A percentile compares a stretch with the other conserved stretches of the same genome.
phyloP scores from a whole-genome alignment of 2,888 invertebrate genomes.

The Diarsia mendica region DNA sequence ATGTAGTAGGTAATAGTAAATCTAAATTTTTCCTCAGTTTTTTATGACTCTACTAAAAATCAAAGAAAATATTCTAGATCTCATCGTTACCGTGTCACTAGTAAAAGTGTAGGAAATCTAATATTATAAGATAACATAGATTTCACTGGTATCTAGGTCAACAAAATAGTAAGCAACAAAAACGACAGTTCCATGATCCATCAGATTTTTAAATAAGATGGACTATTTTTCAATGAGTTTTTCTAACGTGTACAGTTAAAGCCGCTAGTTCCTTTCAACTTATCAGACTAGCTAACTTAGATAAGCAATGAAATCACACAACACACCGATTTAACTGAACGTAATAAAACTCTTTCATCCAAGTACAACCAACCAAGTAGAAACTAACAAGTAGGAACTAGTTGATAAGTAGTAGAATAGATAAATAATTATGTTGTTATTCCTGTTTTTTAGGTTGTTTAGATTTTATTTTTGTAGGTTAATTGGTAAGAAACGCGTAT shows the following conservation, averaged over 20 bases:
- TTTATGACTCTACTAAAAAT: neutral
- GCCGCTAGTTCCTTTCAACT: neutral
- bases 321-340: neutral
- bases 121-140: slow-evolving; percentile 17
- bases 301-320: neutral
- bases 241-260: neutral
- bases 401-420: too few relatives aligned
- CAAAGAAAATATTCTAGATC: neutral
- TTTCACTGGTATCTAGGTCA: neutral
- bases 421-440: too few relatives aligned
- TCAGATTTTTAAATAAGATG: neutral
- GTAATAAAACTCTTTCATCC: slow-evolving; percentile 43
- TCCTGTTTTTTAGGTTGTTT: too few relatives aligned
- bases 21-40: neutral
- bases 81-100: neutral
- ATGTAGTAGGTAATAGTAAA: neutral
- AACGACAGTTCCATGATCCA: neutral
- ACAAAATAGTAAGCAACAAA: neutral
- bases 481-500: too few relatives aligned
- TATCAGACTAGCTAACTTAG: neutral
- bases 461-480: too few relatives aligned
- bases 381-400: too few relatives aligned
- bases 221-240: neutral
- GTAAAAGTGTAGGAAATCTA: neutral
- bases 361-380: too few relatives aligned